These are phyloP conservation scores for Emesis furor DNA, from an alignment of 2,888 invertebrate genomes.

Conservation along the genomic window DNA sequence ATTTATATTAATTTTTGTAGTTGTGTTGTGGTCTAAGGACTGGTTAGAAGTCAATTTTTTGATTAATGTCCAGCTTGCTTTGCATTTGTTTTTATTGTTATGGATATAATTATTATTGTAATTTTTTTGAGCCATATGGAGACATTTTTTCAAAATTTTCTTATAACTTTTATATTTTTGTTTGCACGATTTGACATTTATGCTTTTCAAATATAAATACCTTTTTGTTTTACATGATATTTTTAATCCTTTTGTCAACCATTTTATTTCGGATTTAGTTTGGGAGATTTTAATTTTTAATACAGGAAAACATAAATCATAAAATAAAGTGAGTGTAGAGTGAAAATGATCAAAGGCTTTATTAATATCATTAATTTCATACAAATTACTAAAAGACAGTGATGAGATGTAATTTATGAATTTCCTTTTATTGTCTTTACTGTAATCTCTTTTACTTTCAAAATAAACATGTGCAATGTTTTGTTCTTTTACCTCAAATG, in stretches of 20 bases:
- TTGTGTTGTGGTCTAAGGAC: not conserved
- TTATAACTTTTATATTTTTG: slow-evolving; percentile 16
- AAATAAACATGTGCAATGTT: not conserved
- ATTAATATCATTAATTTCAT: not conserved
- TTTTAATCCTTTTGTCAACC: slow-evolving; percentile 19
- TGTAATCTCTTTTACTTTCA: slow-evolving; percentile 26
- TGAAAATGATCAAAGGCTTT: slow-evolving; percentile 18
- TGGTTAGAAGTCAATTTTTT: slow-evolving; percentile 8
- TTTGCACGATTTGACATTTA: not conserved
- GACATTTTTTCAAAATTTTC: not conserved
- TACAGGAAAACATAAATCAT: slow-evolving; percentile 6
- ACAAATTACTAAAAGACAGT: slow-evolving; percentile 12
- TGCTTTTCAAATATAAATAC: not conserved
- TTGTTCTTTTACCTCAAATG: not conserved
- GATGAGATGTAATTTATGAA: slow-evolving; percentile 19
- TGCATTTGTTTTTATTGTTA: slow-evolving; percentile 13
- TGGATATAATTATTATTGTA: not conserved
- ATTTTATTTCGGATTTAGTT: not conserved
- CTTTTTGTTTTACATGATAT: slow-evolving; percentile 18
- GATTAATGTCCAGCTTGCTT: slow-evolving; percentile 7
- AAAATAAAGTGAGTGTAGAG: not conserved
- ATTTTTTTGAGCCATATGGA: not conserved
- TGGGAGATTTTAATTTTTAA: not conserved
- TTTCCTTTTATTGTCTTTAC: slow-evolving; percentile 19
- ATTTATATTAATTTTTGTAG: not conserved